A percentile compares a stretch with the other conserved stretches of the same genome.
phyloP scores from a whole-genome alignment of 2,797 vertebrate genomes.

The Tadarida brasiliensis region DNA sequence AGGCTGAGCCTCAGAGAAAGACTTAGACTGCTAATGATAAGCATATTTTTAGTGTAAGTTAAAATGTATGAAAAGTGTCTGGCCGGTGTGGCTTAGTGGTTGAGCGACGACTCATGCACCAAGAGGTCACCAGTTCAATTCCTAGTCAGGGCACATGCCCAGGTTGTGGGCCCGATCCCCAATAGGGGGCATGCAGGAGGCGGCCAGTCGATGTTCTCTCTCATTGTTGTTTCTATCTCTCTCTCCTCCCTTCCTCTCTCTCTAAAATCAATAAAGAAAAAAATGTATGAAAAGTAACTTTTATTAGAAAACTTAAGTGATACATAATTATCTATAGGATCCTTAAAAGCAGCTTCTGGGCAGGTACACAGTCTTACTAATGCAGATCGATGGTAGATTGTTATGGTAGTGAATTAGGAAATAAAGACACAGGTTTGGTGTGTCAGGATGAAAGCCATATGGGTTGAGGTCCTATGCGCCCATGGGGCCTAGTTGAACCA shows the following conservation, averaged over 20 bases:
- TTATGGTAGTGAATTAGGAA: slow-evolving; percentile 26
- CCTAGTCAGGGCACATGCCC: no score
- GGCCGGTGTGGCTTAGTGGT: no score
- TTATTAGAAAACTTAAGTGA: slow-evolving; percentile 29
- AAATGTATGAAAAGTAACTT: neutral
- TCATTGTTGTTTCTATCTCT: no score
- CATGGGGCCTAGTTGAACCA: neutral
- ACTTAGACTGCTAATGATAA: slow-evolving; percentile 49
- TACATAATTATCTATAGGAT: neutral
- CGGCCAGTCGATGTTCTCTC: no score
- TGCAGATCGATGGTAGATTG: neutral
- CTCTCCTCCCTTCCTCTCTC: no score
- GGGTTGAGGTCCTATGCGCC: neutral
- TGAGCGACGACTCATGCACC: no score
- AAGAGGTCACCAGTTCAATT: no score
- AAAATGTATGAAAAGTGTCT: slow-evolving; percentile 17
- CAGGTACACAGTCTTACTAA: neutral
- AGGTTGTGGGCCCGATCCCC: no score
- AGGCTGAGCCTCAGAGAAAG: slow-evolving; percentile 11
- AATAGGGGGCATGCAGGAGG: no score
- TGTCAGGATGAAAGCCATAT: neutral
- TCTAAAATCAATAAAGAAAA: no score
- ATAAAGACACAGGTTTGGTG: neutral
- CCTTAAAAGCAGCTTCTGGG: neutral
- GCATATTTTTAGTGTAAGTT: slow-evolving; percentile 34